Evolutionary conservation across 2,113 vertebrate species (phyloP), one percentile per base, ranked within the genome.

Genomic region (Carassius carassius): DNA sequence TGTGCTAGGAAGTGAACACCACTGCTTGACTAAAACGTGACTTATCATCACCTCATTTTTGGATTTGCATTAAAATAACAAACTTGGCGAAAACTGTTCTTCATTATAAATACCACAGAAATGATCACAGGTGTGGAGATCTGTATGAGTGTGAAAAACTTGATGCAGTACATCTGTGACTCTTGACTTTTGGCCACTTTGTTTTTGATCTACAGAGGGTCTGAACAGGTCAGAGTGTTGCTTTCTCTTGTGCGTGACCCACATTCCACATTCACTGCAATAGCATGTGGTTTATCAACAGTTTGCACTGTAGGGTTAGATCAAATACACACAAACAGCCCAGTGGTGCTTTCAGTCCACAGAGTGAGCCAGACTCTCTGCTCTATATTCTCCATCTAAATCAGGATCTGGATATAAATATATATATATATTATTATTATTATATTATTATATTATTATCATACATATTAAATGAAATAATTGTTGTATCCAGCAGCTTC

Each of bases 221-320:
- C 69, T 78, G 37, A 73, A 82, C 77, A 58, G 77, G 73, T 85
- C 78, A 78, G 54, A n/a, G 4, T 77, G 60, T 86, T 78, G 35
- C 63, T 78, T 72, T 82, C 37, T 23, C 37, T 11, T 79, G 58
- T 47, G 58, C 58, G 37, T 63, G 78, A 79, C 58, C 78, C 37
- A 79, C 21, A 63, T 63, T 79, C 56, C 35, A 25, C 37, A 2
- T 44, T 1, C 75, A n/a, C 51, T 37, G 75, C 51, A 78, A 58
- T 58, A 60, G 51, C 54, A 37, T 62, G 76, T 23, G 76, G 54
- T 79, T 79, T 79, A 37, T 79, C 58, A 80, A 65, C 78, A 80
- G 37, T 65, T 79, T 25, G 58, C 58, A n/a, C 77, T 47, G 58
- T 65, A 44, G 58, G 75, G n/a, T 78, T 37, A 29, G 74, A 80